phyloP scores from a whole-genome alignment of 2,888 invertebrate species.

The Chloroclystis v-ata region DNA sequence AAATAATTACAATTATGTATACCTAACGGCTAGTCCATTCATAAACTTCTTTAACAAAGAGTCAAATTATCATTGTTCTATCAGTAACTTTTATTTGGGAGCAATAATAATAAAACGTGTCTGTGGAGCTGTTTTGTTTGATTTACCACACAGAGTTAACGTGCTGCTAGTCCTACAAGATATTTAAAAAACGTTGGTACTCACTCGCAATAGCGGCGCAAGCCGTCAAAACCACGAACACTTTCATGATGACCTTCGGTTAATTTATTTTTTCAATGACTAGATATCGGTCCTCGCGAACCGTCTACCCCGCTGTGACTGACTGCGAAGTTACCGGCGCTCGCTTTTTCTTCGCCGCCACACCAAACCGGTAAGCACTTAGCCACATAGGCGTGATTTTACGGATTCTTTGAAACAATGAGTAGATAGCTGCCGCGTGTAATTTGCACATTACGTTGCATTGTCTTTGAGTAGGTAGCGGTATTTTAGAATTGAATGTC shows the following conservation, averaged over 20 bases:
- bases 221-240: conserved; percentile 71
- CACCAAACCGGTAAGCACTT: conserved; percentile 61
- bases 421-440: conserved; percentile 14
- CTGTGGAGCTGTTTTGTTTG: too few species aligned
- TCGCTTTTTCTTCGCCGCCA: conserved; percentile 71
- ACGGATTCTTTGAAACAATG: conserved; percentile 63
- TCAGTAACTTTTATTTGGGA: too few species aligned
- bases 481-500: not conserved
- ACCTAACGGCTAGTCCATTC: too few species aligned
- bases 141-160: too few species aligned
- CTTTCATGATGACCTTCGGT: conserved; percentile 72
- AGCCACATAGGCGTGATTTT: conserved; percentile 56
- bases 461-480: conserved; percentile 14
- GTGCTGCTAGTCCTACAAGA: not conserved
- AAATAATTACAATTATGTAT: too few species aligned
- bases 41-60: too few species aligned
- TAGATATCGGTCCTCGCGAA: conserved; percentile 70
- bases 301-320: conserved; percentile 69
- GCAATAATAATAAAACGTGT: too few species aligned
- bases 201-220: conserved; percentile 70
- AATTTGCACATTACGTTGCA: conserved; percentile 45
- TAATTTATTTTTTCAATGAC: conserved; percentile 59
- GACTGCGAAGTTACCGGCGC: conserved; percentile 58
- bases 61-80: too few species aligned
- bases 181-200: conserved; percentile 34